Evolutionary conservation across 2,113 vertebrate species (phyloP), one percentile per base, ranked within the genome.

Genomic region (Psittacara wagleri): DNA sequence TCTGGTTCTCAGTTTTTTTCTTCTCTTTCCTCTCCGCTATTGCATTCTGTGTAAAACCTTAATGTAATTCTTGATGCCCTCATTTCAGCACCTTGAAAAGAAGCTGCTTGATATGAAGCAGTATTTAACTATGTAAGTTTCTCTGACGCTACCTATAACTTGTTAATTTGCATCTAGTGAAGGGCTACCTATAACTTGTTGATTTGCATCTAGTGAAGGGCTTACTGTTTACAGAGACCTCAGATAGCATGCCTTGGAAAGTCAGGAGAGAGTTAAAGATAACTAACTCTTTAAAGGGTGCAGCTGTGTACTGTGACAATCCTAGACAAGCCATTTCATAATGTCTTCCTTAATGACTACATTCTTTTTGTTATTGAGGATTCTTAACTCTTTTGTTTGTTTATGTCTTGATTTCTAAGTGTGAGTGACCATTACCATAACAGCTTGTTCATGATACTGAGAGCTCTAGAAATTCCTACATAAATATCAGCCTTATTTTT

Each of bases 151-250:
- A 62, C n/a, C 19, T 94, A 23, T 80, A 90, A 57, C 46, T 49
- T 83, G 49, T 55, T 90, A 90, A 94, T 90, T 90, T 94, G 59
- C 61, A 86, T 88, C 20, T 61, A 77, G 49, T 51, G 48, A 73
- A 94, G 49, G 37, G 37, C 13, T 96, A 19, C 44, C 44, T 44
- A 44, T 44, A 44, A 44, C 44, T 49, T 83, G 54, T 55, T 90
- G 86, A 94, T 90, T 92, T 93, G 59, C 64, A 86, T 88, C 20
- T 61, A 77, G 49, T 51, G 48, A 73, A 94, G 49, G 37, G 37
- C 15, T 96, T 63, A 31, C 41, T 85, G 24, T 88, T 95, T 86
- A 93, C 15, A 81, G 72, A 49, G 59, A 88, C 54, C 46, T 70
- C 31, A 85, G 48, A 55, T 22, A 76, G 28, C 18, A 37, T 24